phyloP scores from a whole-genome alignment of 1,140 invertebrate species.

The Stegodyphus dumicola region DNA sequence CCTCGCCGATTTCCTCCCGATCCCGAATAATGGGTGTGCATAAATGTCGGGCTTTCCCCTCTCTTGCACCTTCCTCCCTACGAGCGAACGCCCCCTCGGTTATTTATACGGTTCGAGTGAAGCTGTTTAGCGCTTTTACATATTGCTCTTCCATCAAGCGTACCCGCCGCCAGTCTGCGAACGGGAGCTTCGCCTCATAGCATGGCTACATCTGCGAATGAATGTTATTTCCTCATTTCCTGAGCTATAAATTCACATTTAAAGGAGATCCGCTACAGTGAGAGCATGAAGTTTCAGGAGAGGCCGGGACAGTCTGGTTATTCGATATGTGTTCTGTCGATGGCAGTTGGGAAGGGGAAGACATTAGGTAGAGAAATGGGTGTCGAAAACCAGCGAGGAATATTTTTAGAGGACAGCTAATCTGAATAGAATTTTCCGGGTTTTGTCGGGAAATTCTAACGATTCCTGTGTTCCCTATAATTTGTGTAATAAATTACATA shows the following conservation, averaged over 20 bases:
- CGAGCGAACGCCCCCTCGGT: not conserved
- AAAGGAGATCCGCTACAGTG: not conserved
- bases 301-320: not conserved
- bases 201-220: conserved; percentile 34
- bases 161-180: not conserved
- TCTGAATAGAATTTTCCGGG: too few species aligned
- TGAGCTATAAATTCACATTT: conserved; percentile 44
- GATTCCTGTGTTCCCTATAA: too few species aligned
- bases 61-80: not conserved
- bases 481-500: too few species aligned
- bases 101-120: not conserved
- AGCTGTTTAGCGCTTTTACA: not conserved
- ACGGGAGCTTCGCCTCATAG: not conserved
- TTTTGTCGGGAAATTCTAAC: too few species aligned
- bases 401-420: too few species aligned
- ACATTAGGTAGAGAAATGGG: not conserved
- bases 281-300: not conserved
- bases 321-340: conserved; percentile 6
- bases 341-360: not conserved
- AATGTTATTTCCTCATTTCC: conserved; percentile 47
- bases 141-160: conserved; percentile 3
- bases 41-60: not conserved
- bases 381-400: not conserved
- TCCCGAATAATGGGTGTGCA: conserved; percentile 4
- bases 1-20: not conserved